phyloP scores from a whole-genome alignment of 2,888 invertebrate species.

The Copidosoma aretas region DNA sequence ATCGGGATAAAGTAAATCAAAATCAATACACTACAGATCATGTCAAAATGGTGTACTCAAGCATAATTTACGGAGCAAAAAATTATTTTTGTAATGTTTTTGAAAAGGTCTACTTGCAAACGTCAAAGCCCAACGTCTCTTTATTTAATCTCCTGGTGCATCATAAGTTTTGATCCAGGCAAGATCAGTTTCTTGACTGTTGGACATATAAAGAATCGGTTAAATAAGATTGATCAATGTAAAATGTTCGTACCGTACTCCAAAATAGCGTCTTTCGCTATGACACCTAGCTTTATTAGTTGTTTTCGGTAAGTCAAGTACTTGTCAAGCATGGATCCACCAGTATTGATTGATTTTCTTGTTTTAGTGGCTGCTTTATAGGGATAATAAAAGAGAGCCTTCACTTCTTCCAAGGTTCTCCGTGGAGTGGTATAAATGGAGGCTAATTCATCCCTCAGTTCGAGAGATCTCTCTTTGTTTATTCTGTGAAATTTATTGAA shows the following conservation, averaged over 20 bases:
- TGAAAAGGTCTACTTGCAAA: not conserved
- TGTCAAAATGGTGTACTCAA: not conserved
- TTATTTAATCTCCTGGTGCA: not conserved
- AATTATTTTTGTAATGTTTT: constrained; percentile 4
- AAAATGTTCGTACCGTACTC: not conserved
- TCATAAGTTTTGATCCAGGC: not conserved
- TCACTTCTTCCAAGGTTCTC: not conserved
- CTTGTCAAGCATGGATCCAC: not conserved
- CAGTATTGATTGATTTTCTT: not conserved
- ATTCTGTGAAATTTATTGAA: not conserved
- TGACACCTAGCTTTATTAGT: not conserved
- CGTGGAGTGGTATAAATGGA: not conserved
- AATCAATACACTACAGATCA: constrained; percentile 1
- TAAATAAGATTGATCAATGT: too few species aligned
- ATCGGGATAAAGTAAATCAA: not conserved
- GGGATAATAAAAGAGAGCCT: not conserved
- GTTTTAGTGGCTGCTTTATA: not conserved
- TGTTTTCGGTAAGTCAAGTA: not conserved
- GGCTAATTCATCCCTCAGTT: not conserved
- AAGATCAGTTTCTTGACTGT: constrained; percentile 1
- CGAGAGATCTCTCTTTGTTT: constrained; percentile 1
- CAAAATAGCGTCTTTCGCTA: not conserved
- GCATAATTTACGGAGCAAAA: not conserved
- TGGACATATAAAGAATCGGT: too few species aligned
- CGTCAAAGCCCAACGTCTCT: not conserved